A percentile compares a stretch with the other conserved stretches of the same genome.
These are phyloP conservation scores for Drosophila funebris DNA, from an alignment of 1,140 invertebrate species.

Conservation along the genomic window DNA sequence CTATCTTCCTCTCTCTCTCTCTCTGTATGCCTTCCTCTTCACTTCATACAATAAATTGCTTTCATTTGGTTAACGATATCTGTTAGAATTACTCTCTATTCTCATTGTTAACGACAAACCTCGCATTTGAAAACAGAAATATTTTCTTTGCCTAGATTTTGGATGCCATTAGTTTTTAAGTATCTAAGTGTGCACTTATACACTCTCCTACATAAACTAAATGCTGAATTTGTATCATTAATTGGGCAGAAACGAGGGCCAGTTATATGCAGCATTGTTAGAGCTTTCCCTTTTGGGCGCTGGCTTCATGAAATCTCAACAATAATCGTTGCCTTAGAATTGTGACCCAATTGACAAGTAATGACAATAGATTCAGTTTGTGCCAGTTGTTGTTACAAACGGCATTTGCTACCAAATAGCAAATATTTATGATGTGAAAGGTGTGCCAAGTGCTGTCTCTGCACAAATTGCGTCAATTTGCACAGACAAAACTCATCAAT, in stretches of 20 bases:
- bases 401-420: conserved; percentile 26
- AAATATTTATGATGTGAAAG: conserved; percentile 42
- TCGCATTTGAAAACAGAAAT: not conserved
- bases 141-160: conserved; percentile 2
- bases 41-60: too few species aligned
- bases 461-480: conserved; percentile 68
- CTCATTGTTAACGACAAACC: too few species aligned
- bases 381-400: conserved; percentile 38
- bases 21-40: too few species aligned
- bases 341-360: conserved; percentile 52
- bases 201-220: not conserved
- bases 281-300: conserved; percentile 40
- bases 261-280: conserved; percentile 2
- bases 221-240: conserved; percentile 3
- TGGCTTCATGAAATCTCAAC: conserved; percentile 22
- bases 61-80: too few species aligned
- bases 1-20: too few species aligned
- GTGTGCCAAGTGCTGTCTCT: conserved; percentile 38
- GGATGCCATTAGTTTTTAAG: not conserved
- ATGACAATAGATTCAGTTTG: conserved; percentile 47
- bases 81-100: too few species aligned
- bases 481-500: conserved; percentile 60
- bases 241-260: conserved; percentile 19
- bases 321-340: conserved; percentile 35
- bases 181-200: not conserved